Percentiles rank a stretch among this genome's conserved stretches.
These are phyloP conservation scores for Brotula barbata DNA, from an alignment of 2,797 vertebrate genomes.

Conservation along the genomic window DNA sequence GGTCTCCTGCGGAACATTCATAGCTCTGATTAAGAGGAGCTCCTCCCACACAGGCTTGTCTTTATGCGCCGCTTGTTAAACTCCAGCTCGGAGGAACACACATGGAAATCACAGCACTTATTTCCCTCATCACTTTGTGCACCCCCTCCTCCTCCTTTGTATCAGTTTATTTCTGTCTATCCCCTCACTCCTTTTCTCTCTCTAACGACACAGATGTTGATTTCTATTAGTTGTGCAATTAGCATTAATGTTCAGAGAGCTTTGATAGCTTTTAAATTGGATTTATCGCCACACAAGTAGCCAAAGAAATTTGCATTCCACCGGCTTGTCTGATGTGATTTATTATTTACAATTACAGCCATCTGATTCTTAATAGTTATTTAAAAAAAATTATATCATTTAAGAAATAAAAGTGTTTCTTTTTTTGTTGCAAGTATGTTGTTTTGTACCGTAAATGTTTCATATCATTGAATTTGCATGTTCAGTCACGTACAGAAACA, in stretches of 20 bases:
- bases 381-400: no score
- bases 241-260: neutral
- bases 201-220: constrained; percentile 30
- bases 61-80: constrained; percentile 72
- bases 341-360: neutral
- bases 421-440: no score
- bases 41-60: constrained; percentile 55
- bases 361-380: neutral
- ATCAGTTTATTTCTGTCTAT: constrained; percentile 22
- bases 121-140: constrained; percentile 72
- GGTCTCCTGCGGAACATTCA: constrained; percentile 57
- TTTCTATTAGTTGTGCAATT: constrained; percentile 24
- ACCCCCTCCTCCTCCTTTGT: constrained; percentile 5
- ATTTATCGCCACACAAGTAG: neutral
- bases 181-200: constrained; percentile 23
- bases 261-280: constrained; percentile 20
- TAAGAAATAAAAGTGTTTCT: no score
- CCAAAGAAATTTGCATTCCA: no score
- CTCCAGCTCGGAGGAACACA: constrained; percentile 49
- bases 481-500: no score
- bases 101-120: constrained; percentile 70
- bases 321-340: no score
- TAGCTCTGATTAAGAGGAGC: constrained; percentile 64
- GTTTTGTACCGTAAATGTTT: no score
- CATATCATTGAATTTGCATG: no score